These are phyloP conservation scores for Trichonephila clavata DNA, from an alignment of 1,140 invertebrate genomes.

Conservation along the genomic window DNA sequence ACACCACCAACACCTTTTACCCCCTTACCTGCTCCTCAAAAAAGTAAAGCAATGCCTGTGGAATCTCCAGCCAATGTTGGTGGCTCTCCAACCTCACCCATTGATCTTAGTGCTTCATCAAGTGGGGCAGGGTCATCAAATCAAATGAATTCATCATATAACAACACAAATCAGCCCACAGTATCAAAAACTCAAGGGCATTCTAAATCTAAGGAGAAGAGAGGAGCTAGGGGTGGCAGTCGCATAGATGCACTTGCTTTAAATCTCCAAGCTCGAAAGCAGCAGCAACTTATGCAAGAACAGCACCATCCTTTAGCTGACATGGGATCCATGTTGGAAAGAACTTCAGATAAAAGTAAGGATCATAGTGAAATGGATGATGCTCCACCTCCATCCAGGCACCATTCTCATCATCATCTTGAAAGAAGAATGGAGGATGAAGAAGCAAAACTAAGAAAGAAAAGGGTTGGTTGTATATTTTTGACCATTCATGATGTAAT, in stretches of 20 bases:
- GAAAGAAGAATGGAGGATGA: conserved; percentile 61
- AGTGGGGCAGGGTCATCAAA: background rate
- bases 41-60: conserved; percentile 42
- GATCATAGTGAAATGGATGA: conserved; percentile 33
- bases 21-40: conserved; percentile 65
- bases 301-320: conserved; percentile 70
- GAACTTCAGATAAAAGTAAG: conserved; percentile 60
- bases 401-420: conserved; percentile 44
- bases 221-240: conserved; percentile 68
- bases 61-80: conserved; percentile 10
- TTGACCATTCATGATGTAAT: too few species aligned
- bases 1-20: conserved; percentile 64
- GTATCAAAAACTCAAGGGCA: background rate
- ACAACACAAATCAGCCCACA: conserved; percentile 18
- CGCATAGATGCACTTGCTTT: conserved; percentile 79
- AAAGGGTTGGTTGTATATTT: conserved; percentile 47
- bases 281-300: conserved; percentile 76
- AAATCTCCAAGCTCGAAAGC: conserved; percentile 79
- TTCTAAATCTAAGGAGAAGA: conserved; percentile 38
- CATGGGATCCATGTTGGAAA: conserved; percentile 56
- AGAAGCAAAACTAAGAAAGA: conserved; percentile 69
- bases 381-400: background rate
- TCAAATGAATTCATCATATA: background rate
- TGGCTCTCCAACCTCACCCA: conserved; percentile 75
- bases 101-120: conserved; percentile 78